Base-by-base conservation (phyloP, 2,113 vertebrate genomes). In the Cromileptes altivelis region DNA sequence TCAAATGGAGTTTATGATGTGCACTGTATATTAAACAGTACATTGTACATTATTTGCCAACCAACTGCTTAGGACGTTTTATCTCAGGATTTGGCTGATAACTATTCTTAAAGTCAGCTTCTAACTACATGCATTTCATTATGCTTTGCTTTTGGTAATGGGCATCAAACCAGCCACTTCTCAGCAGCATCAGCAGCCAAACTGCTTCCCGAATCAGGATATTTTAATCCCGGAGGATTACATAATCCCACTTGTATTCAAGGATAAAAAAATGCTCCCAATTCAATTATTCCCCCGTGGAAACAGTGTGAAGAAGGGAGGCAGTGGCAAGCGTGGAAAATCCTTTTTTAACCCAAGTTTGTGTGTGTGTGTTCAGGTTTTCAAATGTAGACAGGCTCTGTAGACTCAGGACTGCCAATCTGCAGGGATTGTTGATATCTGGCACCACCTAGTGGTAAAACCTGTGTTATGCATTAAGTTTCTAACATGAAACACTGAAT, bases 171-270 rank as follows among this genome's bases (percentile, higher is more conserved):
- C 49, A 17, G 79, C 67, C 23, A 27, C 50, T 40, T 42, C 83
- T 45, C 42, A 45, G 52, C 69, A 60, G 67, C 65, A 42, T 55
- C 83, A 21, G 21, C 3, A 25, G 19, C 23, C 67, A 69, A 73
- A 81, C 73, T 0, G 19, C 47, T 30, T 71, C 50, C 21, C 19
- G 40, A 67, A 50, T 72, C 4, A 58, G 55, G 13, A 23, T 45
- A 19, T 33, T 75, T 84, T 60, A 82, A 87, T 87, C 87, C 81
- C 57, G 3, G 49, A 50, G 75, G 89, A 80, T 87, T 78, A 85
- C 76, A 80, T 21, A 53, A 84, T 61, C 65, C 78, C 45, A 63
- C 23, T 55, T 53, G 25, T 76, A 63, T 69, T 72, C 27, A 3
- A n/a, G 65, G 65, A 86, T 73, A 27, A 88, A 88, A 68, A 75